Percentiles rank a stretch among this genome's conserved stretches.
Conservation (phyloP, 2,113 vertebrate genomes). For the Alethe diademata region DNA sequence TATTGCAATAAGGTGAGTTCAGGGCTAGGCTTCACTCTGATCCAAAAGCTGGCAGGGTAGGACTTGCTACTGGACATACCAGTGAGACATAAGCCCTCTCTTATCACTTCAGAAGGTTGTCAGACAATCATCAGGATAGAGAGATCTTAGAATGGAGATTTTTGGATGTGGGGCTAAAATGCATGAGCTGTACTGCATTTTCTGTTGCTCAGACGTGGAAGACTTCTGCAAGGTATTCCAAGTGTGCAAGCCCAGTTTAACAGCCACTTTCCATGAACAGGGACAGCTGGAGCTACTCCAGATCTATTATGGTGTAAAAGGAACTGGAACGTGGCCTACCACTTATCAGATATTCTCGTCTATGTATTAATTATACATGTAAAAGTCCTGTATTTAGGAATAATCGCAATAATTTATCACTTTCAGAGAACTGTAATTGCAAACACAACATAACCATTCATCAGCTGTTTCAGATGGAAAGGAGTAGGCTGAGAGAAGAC, state of each 20-base stretch:
- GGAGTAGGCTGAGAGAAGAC: constrained; percentile 49
- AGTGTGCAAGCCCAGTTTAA: background rate
- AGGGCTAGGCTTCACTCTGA: background rate
- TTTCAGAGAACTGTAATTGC: constrained; percentile 58
- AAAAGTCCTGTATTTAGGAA: constrained; percentile 53
- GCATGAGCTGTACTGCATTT: background rate
- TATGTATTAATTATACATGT: constrained; percentile 57
- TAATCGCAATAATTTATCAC: constrained; percentile 62
- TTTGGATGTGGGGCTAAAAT: background rate
- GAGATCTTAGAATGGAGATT: background rate
- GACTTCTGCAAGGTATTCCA: constrained; percentile 15
- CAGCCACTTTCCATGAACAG: background rate
- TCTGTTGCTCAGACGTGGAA: background rate
- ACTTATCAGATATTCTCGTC: constrained; percentile 24
- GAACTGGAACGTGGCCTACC: constrained; percentile 45
- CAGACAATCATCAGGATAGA: background rate
- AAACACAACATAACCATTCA: constrained; percentile 55
- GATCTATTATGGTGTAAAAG: constrained; percentile 41
- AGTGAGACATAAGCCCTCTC: background rate
- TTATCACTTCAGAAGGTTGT: background rate
- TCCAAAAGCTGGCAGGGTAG: background rate
- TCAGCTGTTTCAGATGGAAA: constrained; percentile 59
- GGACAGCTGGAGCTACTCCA: constrained; percentile 40
- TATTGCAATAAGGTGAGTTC: background rate
- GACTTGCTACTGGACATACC: background rate